Conservation (phyloP, 2,113 vertebrate species). For the Rallus limicola region DNA sequence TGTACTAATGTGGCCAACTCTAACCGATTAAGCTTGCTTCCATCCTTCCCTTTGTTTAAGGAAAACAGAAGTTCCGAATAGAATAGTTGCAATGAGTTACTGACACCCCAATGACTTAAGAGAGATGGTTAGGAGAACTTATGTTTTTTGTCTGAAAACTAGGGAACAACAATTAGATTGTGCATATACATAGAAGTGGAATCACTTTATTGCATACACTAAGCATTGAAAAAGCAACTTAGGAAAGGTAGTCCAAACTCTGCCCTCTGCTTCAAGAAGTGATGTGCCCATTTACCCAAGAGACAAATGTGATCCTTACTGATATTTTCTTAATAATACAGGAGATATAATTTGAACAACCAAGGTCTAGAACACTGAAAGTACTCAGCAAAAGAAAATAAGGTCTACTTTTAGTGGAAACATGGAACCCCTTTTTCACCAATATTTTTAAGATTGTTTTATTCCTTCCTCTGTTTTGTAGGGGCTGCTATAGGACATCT, state of each 20-base stretch:
- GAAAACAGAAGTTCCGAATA: background rate
- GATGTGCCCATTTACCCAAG: background rate
- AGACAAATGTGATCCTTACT: background rate
- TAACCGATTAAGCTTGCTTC: background rate
- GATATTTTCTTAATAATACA: background rate
- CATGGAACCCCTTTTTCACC: background rate
- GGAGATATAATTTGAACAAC: background rate
- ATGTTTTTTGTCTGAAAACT: background rate
- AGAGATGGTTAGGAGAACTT: background rate
- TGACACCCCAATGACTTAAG: background rate
- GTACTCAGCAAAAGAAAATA: background rate
- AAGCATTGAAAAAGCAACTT: background rate
- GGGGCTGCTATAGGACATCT: constrained; percentile 25
- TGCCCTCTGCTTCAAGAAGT: background rate
- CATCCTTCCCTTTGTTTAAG: background rate
- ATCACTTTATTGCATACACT: background rate
- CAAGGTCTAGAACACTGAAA: background rate
- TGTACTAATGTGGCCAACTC: background rate
- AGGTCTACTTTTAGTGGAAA: background rate
- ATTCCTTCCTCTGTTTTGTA: constrained; percentile 30
- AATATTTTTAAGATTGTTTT: constrained; percentile 44
- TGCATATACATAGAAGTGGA: background rate
- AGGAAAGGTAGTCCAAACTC: background rate
- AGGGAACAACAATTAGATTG: background rate
- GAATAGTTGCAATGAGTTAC: background rate